Evolutionary conservation across 2,797 vertebrate genomes (phyloP).

Genomic region (Chrysocyon brachyurus): DNA sequence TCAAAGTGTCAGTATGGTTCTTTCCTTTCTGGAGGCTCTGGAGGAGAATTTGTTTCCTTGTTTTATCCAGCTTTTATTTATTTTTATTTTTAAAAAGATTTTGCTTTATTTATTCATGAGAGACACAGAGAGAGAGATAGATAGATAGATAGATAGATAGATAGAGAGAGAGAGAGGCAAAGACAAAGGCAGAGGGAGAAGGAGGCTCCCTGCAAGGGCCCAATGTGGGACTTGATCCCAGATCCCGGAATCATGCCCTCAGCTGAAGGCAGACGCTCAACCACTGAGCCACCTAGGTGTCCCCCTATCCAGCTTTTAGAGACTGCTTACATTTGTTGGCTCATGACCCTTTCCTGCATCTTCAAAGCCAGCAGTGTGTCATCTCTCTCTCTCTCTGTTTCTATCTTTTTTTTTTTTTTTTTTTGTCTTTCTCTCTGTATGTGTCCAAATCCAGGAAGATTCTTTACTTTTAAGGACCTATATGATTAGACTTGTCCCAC

Average conservation of each 20-base stretch:
- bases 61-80: background rate
- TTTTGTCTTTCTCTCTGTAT: background rate
- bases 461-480: background rate
- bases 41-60: background rate
- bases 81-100: too few relatives aligned
- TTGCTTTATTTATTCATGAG: too few relatives aligned
- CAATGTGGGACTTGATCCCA: too few relatives aligned
- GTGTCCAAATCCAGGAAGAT: background rate
- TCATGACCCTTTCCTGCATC: background rate
- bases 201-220: too few relatives aligned
- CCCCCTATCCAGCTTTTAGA: background rate
- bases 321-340: background rate
- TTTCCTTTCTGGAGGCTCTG: background rate
- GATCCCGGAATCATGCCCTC: too few relatives aligned
- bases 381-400: background rate
- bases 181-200: too few relatives aligned
- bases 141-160: too few relatives aligned
- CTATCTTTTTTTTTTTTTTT: background rate
- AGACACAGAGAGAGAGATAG: too few relatives aligned
- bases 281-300: too few relatives aligned
- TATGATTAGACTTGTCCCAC: background rate
- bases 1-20: background rate
- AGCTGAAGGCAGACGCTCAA: too few relatives aligned
- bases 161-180: too few relatives aligned
- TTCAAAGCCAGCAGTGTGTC: background rate